Base-by-base conservation (phyloP, 1,140 invertebrate genomes). In the Arctopsyche grandis region DNA sequence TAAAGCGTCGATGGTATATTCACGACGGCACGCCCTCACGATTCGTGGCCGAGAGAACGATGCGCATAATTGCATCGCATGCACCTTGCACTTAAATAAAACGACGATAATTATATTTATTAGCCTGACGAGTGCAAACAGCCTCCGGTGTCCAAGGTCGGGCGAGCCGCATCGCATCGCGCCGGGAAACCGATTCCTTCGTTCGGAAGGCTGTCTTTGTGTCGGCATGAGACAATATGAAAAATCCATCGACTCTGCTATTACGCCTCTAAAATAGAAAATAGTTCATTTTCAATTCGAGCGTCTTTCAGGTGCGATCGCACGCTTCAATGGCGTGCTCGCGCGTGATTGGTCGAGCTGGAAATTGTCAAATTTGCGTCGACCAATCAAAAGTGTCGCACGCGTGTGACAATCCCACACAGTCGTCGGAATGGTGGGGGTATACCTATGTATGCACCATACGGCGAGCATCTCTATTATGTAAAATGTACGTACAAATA, bases 21-120 rank as follows among this genome's bases (percentile, higher is more conserved):
- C 9, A 66, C 63, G 56, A 60, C 56, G 56, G 56, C 56, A 60
- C 56, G 56, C 56, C 56, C 21, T 60, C 66, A 69, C 29, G 66
- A 66, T 66, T 69, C 66, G 38, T 12, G 66, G 9, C 12, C 38
- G 66, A 29, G 66, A 66, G 21, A 7, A 26, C 26, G 38, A 71
- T 71, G 63, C 63, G 63, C 63, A 66, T 76, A 63, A 38, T 76
- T 76, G 74, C 74, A 76, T 63, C 22, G 52, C 74, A 76, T 63
- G 74, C 58, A 63, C 16, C 22, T 22, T 66, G 58, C 52, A 63
- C 24, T 63, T 44, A 44, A 76, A 76, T 63, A 76, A 76, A 76
- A 75, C 48, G 71, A 58, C 52, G 71, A 44, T 75, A 75, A 76
- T 76, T 76, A 63, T 76, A 76, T 76, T 52, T 76, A 76, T 76